Evolutionary conservation across 2,888 invertebrate species (phyloP).

Genomic region (Hirtodrosophila confusa): DNA sequence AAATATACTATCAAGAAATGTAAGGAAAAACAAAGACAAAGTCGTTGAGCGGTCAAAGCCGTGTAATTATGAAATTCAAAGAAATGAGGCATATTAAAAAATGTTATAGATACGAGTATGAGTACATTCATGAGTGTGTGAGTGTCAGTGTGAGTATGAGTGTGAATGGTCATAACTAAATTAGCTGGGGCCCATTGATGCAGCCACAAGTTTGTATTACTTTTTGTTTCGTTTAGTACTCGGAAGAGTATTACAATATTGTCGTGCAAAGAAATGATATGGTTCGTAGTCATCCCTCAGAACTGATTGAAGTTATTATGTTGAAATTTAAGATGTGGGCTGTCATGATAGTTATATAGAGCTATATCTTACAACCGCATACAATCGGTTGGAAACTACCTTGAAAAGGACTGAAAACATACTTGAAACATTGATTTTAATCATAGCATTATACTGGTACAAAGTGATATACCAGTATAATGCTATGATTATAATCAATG

Average conservation of each 20-base stretch:
- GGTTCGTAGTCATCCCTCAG: too few species aligned
- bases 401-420: too few species aligned
- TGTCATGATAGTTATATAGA: too few species aligned
- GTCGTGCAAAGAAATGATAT: neutral
- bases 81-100: conserved; percentile 69
- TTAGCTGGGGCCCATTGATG: conserved; percentile 40
- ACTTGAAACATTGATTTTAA: too few species aligned
- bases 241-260: conserved; percentile 1
- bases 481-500: too few species aligned
- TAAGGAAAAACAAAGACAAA: conserved; percentile 26
- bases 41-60: conserved; percentile 77
- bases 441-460: too few species aligned
- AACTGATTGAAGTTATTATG: too few species aligned
- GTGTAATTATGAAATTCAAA: conserved; percentile 79
- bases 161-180: conserved; percentile 46
- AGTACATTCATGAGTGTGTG: neutral
- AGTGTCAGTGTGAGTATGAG: too few species aligned
- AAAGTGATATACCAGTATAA: too few species aligned
- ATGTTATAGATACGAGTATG: conserved; percentile 41
- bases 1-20: conserved; percentile 5
- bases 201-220: conserved; percentile 14
- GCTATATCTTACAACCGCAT: too few species aligned
- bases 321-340: too few species aligned
- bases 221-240: conserved; percentile 1
- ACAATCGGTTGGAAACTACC: too few species aligned